Evolutionary conservation across 2,888 invertebrate genomes (phyloP).

Genomic region (Calameuta pallipes): DNA sequence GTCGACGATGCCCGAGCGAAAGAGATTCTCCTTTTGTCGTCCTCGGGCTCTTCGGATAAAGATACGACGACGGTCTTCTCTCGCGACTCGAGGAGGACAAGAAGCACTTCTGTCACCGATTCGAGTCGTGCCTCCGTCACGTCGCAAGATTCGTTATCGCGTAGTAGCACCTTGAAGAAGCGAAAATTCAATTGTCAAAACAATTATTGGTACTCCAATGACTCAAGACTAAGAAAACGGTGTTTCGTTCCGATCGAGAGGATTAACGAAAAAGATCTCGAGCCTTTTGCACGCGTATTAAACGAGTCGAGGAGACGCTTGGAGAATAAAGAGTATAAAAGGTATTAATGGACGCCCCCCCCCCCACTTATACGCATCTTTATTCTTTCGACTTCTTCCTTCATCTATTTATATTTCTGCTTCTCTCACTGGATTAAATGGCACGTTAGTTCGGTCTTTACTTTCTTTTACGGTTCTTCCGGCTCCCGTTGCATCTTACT

Average conservation of each 20-base stretch:
- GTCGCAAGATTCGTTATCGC: no score
- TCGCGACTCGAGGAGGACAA: background rate
- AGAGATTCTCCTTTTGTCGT: no score
- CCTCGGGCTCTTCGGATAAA: no score
- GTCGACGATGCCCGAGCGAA: no score
- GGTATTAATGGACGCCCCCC: slow-evolving; percentile 43
- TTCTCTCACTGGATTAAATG: no score
- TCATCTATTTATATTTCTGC: background rate
- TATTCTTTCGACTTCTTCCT: background rate
- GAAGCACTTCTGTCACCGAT: background rate
- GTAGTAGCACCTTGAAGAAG: no score
- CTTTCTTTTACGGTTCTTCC: no score
- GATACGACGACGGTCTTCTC: no score
- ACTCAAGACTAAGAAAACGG: slow-evolving; percentile 25
- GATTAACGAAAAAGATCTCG: slow-evolving; percentile 42
- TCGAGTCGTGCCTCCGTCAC: no score
- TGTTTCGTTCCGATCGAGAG: slow-evolving; percentile 41
- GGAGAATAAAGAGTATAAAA: slow-evolving; percentile 50
- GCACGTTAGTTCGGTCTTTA: no score
- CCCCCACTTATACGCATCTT: background rate
- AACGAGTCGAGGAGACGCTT: slow-evolving; percentile 50
- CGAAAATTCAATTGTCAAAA: background rate
- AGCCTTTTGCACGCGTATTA: slow-evolving; percentile 44
- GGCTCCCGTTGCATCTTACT: no score
- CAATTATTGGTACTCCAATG: background rate